These are phyloP conservation scores for Rattus rattus DNA, from an alignment of 2,113 vertebrate genomes.

Conservation along the genomic window DNA sequence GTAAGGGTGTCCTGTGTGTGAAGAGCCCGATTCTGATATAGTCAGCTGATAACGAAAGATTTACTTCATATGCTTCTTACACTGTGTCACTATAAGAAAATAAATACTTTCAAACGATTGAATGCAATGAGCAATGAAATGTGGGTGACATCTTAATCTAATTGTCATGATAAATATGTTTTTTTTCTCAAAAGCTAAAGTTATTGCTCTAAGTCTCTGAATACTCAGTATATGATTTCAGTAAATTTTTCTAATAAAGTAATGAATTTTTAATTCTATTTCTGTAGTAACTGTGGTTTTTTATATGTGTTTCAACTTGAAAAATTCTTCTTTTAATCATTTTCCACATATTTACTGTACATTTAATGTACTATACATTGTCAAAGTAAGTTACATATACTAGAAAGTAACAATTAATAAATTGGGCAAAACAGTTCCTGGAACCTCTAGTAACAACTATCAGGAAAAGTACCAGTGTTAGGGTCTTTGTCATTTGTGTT, in stretches of 20 bases:
- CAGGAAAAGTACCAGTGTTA: not conserved
- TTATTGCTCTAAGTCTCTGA: not conserved
- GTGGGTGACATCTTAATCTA: not conserved
- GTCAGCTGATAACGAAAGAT: not conserved
- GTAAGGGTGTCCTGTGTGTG: not conserved
- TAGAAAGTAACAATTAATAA: not conserved
- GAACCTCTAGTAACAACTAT: not conserved
- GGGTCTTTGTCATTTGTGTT: not conserved
- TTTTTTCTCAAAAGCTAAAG: not conserved
- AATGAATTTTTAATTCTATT: not conserved
- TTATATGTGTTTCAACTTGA: not conserved
- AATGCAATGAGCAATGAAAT: not conserved
- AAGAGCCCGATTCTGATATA: not conserved
- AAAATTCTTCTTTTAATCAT: not conserved
- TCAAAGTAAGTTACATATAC: not conserved
- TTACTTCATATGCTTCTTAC: not conserved
- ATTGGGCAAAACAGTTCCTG: not conserved
- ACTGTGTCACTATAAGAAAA: not conserved
- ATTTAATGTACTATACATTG: too few species aligned
- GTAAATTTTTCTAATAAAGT: not conserved
- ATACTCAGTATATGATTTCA: not conserved
- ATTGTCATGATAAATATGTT: not conserved
- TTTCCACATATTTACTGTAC: not conserved
- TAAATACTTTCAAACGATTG: not conserved
- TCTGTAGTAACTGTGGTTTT: not conserved